Percentiles rank a stretch among this genome's conserved stretches.
Evolutionary conservation across 1,140 invertebrate species (phyloP).

Genomic region (Drosophila truncata): DNA sequence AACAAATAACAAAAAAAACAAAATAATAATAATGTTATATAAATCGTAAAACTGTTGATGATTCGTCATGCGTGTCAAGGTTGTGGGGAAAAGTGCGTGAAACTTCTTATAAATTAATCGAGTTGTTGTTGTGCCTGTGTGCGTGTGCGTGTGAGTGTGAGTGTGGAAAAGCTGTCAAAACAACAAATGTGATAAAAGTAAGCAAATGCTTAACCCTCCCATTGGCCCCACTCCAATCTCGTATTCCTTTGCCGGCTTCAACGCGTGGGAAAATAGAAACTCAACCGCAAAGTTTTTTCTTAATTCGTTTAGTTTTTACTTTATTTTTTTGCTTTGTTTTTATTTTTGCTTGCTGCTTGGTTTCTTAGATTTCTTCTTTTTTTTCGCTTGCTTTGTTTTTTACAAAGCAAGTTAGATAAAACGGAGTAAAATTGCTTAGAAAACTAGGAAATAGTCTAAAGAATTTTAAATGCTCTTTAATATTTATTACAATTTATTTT

Average conservation of each 20-base stretch:
- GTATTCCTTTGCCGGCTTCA: conserved; percentile 23
- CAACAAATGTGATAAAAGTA: conserved; percentile 66
- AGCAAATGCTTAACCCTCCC: conserved; percentile 44
- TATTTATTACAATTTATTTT: not conserved
- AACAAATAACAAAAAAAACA: too few relatives aligned
- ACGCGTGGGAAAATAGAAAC: conserved; percentile 68
- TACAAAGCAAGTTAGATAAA: conserved; percentile 60
- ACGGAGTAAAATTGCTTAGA: not conserved
- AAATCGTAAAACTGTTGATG: conserved; percentile 23
- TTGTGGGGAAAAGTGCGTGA: conserved; percentile 51
- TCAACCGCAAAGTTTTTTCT: conserved; percentile 52
- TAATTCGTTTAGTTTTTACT: conserved; percentile 49
- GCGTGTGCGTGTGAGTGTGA: not conserved
- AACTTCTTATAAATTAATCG: conserved; percentile 62
- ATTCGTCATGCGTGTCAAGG: conserved; percentile 53
- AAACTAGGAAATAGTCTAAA: not conserved
- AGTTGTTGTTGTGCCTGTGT: conserved; percentile 25
- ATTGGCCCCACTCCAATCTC: conserved; percentile 23
- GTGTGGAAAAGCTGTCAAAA: conserved; percentile 56
- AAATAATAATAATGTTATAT: conserved; percentile 1
- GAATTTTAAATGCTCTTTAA: conserved; percentile 1
- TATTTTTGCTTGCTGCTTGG: conserved; percentile 4
- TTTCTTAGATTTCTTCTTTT: not conserved
- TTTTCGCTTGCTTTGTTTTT: not conserved
- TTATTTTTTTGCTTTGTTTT: conserved; percentile 8